These are phyloP conservation scores for Amblyornis subalaris DNA, from an alignment of 2,113 vertebrate species.

Conservation along the genomic window DNA sequence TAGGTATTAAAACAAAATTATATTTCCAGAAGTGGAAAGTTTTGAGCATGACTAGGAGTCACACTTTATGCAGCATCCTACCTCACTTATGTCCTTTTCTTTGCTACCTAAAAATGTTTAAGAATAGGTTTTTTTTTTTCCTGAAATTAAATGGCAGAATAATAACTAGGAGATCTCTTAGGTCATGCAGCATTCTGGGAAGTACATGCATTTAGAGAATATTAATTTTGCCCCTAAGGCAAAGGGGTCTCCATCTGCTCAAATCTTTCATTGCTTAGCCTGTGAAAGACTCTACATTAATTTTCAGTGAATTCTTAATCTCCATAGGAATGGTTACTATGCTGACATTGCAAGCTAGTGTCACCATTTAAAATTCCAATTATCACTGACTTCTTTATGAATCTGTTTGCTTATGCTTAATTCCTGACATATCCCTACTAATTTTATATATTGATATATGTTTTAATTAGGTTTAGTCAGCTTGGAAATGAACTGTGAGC, in stretches of 20 bases:
- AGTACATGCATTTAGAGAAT: neutral
- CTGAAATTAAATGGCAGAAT: neutral
- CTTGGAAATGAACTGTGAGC: neutral
- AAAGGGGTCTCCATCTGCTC: neutral
- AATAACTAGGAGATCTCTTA: neutral
- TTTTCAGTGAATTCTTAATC: slow-evolving; percentile 4
- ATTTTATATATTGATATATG: neutral
- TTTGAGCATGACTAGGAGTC: neutral
- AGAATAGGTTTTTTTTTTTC: neutral
- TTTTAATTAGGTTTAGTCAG: neutral
- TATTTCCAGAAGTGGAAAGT: neutral
- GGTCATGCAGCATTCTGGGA: neutral
- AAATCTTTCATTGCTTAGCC: neutral
- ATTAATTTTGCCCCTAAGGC: neutral
- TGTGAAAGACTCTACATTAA: neutral
- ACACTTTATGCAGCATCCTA: neutral
- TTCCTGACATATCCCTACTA: neutral
- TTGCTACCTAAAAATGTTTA: neutral
- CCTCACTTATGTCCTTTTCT: neutral
- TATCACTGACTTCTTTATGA: neutral
- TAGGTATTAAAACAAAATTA: neutral
- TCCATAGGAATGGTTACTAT: neutral
- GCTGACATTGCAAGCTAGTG: neutral
- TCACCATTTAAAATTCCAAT: neutral
- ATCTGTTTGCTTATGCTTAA: neutral